Percentiles rank a stretch among this genome's conserved stretches.
These are phyloP conservation scores for Eurystomus glaucurus DNA, from an alignment of 2,797 vertebrate genomes.

Conservation along the genomic window DNA sequence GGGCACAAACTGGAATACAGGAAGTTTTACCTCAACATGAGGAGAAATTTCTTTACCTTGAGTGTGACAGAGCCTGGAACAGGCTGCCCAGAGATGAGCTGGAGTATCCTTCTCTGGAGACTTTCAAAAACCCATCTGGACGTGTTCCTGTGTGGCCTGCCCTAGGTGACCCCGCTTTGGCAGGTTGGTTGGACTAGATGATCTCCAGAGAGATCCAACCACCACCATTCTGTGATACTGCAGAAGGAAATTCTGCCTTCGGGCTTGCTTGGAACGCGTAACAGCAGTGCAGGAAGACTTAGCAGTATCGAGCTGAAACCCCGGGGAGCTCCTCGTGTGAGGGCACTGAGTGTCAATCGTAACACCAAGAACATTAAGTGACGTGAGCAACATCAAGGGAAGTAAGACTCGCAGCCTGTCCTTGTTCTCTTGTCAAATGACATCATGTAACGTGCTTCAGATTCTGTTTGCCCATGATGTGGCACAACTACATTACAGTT, in stretches of 20 bases:
- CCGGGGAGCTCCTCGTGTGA: fast-evolving
- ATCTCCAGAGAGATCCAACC: too few relatives aligned
- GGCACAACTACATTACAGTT: not conserved
- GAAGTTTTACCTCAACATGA: too few relatives aligned
- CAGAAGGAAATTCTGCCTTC: not conserved
- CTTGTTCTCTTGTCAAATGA: fast-evolving
- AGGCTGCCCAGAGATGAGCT: too few relatives aligned
- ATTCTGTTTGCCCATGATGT: not conserved
- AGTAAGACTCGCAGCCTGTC: not conserved
- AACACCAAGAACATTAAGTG: fast-evolving
- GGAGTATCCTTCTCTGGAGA: too few relatives aligned
- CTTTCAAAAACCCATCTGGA: too few relatives aligned
- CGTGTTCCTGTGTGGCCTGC: too few relatives aligned
- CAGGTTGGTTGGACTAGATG: too few relatives aligned
- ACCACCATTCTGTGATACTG: not conserved
- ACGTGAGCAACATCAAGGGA: fast-evolving
- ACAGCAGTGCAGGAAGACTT: not conserved
- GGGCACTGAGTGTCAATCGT: fast-evolving
- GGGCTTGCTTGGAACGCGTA: fast-evolving
- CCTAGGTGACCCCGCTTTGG: too few relatives aligned
- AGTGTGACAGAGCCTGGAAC: too few relatives aligned
- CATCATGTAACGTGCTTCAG: fast-evolving
- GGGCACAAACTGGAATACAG: too few relatives aligned
- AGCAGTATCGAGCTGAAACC: not conserved
- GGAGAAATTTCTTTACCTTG: too few relatives aligned